Base-by-base conservation (phyloP, 2,113 vertebrate species). In the Ploceus nigricollis region DNA sequence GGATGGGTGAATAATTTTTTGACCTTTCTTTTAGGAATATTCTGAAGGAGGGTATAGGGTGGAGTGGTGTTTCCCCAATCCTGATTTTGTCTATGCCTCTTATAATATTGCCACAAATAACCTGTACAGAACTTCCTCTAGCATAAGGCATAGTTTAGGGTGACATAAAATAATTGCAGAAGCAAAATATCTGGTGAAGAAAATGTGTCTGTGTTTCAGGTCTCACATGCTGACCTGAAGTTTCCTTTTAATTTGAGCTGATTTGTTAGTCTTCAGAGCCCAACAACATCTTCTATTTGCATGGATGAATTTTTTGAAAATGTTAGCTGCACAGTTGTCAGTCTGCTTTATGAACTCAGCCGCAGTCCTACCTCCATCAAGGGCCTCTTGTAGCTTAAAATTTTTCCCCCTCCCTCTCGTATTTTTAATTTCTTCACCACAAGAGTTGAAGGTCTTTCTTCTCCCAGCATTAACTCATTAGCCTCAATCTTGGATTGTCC, bases 251-350 rank as follows among this genome's bases (percentile, higher is more conserved):
- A 42, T 56, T 42, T 58, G n/a, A 33, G 11, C 5, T 75, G n/a
- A 82, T 72, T 23, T 70, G 3, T 70, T n/a, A 65, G 48, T 30
- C 15, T 80, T 76, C 45, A 71, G 31, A 35, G 37, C 9, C 20
- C 6, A n/a, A 64, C 6, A 14, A 21, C 10, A 63, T 30, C 15
- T 93, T 91, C 5, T 6, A 50, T 68, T 87, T 93, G 7, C 7
- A 48, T 48, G 7, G 22, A 44, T 66, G 44, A 57, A 17, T 80
- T 94, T 95, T 70, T 70, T 56, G 65, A 78, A 95, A 93, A 44
- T 27, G 10, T 2, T 96, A 88, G 80, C 23, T 77, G 35, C 44
- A 72, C 50, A n/a, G 28, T 70, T 69, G 20, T 94, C 63, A 61
- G 48, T 35, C 68, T 95, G 24, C 21, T 93, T 85, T 69, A 65